Base-by-base conservation (phyloP, 2,888 invertebrate species). In the Teinopalpus imperialis region DNA sequence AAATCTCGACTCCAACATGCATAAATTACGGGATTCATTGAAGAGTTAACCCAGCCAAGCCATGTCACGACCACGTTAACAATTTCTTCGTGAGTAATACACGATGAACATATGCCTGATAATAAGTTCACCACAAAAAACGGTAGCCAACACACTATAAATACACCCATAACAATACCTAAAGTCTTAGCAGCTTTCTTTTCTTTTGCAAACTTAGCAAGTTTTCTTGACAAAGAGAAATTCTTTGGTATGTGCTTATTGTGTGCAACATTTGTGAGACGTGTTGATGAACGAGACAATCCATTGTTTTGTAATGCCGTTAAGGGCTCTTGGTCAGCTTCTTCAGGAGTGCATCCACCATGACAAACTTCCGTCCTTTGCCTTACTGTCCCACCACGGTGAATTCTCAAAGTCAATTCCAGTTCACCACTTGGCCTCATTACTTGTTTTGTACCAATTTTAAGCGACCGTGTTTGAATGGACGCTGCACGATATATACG, bases 1-100 rank as follows among this genome's bases (percentile, higher is more conserved):
- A 98, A 98, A 82, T 98, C 98, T 68, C 97, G 91, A 89, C 97
- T 98, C 95, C 98, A 98, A 74, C 97, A 97, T n/a, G 98, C 98
- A 80, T 98, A 98, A 71, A 98, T 98, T 57, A 98, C 96, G 0
- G 98, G 98, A 89, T 97, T 97, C 97, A 97, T 97, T 51, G 96
- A 95, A 32, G 97, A 97, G 83, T 97, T 97, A 77, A 97, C 95
- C 97, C 97, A 97, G 40, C 97, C 97, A 27, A 97, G 91, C 97
- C 97, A 97, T 56, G 97, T 97, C 49, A 97, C 97, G 48, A 97
- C 92, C 27, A 96, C 95, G 53, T 94, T 94, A 16, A 97, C 94
- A 47, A 96, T 92, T 79, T 97, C 95, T 71, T 96, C 96, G 69
- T 96, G 94, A 80, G 94, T 93, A 59, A 97, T 95, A 81, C 97